phyloP scores from a whole-genome alignment of 37 sponge, comb jelly and placozoan genomes.

The Corticium candelabrum region DNA sequence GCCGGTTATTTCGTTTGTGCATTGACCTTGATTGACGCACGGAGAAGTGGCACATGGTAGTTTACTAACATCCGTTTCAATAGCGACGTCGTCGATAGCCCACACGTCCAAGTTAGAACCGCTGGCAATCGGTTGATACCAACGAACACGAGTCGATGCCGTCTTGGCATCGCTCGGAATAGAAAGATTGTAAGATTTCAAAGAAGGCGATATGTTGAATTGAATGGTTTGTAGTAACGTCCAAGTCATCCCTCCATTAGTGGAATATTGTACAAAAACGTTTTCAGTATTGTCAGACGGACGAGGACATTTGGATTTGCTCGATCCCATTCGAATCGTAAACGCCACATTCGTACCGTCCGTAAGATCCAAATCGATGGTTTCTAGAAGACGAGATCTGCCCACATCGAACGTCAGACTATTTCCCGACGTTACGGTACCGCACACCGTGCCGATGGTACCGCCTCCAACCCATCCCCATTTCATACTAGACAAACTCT shows the following conservation, averaged over 20 bases:
- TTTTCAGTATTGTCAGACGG: not conserved
- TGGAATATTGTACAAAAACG: not conserved
- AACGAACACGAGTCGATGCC: not conserved
- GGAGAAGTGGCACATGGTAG: too few relatives aligned
- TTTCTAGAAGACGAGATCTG: not conserved
- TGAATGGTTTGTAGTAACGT: not conserved
- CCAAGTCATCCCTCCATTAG: not conserved
- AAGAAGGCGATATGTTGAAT: not conserved
- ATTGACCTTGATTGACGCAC: too few relatives aligned
- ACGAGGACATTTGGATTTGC: not conserved
- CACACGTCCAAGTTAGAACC: not conserved
- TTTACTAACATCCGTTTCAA: not conserved
- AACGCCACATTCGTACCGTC: not conserved
- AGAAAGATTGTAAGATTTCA: not conserved
- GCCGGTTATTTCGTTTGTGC: too few relatives aligned
- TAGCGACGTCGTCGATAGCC: conserved; percentile 7
- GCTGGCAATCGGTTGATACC: not conserved
- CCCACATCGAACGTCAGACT: not conserved
- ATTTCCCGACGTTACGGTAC: not conserved
- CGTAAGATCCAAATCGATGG: not conserved
- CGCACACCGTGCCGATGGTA: not conserved
- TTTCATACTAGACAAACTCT: not conserved
- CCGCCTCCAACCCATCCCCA: not conserved
- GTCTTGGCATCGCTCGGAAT: not conserved
- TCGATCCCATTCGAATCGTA: not conserved